These are phyloP conservation scores for Polydrusus pterygomalis DNA, from an alignment of 2,888 invertebrate genomes.

Conservation along the genomic window DNA sequence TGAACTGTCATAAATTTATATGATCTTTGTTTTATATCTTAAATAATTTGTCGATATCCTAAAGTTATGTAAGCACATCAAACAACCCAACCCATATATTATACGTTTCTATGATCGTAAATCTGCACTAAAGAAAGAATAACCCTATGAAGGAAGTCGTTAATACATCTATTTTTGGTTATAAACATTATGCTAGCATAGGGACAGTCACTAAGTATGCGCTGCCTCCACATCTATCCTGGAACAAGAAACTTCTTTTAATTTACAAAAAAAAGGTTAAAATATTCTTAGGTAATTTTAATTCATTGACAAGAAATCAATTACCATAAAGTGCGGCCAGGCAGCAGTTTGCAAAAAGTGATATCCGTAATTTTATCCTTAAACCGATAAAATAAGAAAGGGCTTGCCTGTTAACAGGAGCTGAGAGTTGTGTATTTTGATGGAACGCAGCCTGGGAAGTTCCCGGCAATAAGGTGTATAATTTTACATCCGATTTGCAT, in stretches of 20 bases:
- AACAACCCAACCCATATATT: too few relatives aligned
- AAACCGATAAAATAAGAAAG: constrained; percentile 49
- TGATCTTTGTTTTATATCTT: neutral
- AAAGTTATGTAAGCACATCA: too few relatives aligned
- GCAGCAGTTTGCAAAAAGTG: constrained; percentile 45
- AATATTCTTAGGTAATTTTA: constrained; percentile 39
- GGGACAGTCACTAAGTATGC: too few relatives aligned
- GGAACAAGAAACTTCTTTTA: neutral
- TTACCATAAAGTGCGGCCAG: constrained; percentile 46
- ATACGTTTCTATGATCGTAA: too few relatives aligned
- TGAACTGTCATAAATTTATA: neutral
- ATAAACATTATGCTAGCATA: too few relatives aligned
- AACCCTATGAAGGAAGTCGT: too few relatives aligned
- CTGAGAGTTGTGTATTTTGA: constrained; percentile 58
- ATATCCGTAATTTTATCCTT: constrained; percentile 54
- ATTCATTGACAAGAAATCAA: constrained; percentile 43
- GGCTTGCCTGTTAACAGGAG: constrained; percentile 56
- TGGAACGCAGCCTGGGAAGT: constrained; percentile 56
- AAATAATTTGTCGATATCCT: neutral
- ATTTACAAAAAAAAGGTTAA: constrained; percentile 6
- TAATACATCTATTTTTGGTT: too few relatives aligned
- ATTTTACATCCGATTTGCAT: constrained; percentile 73
- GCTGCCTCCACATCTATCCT: too few relatives aligned
- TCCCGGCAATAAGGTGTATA: constrained; percentile 71
- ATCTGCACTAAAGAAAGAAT: too few relatives aligned